These are phyloP conservation scores for Mellilla xanthometata DNA, from an alignment of 2,888 invertebrate species.

Conservation along the genomic window DNA sequence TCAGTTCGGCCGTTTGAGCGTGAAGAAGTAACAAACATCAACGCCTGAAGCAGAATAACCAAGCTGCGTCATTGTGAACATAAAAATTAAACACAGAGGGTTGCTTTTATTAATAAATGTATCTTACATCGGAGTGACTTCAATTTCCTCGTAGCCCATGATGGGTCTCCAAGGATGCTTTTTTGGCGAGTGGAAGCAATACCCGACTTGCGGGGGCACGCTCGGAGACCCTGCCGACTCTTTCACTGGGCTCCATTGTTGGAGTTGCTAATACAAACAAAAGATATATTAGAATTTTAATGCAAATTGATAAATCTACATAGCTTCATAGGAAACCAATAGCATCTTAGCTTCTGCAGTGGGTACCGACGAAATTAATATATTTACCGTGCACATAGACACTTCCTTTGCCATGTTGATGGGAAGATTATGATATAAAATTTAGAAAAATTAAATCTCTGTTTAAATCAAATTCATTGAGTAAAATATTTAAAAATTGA, in stretches of 20 bases:
- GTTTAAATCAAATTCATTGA: slow-evolving; percentile 24
- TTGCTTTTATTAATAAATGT: no score
- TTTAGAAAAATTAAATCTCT: slow-evolving; percentile 33
- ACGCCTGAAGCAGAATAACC: no score
- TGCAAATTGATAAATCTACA: no score
- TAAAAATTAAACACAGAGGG: no score
- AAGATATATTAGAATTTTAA: no score
- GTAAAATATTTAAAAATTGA: slow-evolving; percentile 29
- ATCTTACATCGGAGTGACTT: slow-evolving; percentile 87
- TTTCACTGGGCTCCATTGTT: slow-evolving; percentile 89
- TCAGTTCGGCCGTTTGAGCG: no score
- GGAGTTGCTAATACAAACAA: slow-evolving; percentile 84
- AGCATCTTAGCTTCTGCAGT: neutral
- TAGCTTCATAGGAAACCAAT: no score
- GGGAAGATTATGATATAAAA: slow-evolving; percentile 9
- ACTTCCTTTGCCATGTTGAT: slow-evolving; percentile 74
- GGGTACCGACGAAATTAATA: neutral
- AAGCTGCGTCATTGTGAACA: no score
- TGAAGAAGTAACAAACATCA: no score
- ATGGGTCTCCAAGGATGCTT: slow-evolving; percentile 92
- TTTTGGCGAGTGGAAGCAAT: slow-evolving; percentile 87
- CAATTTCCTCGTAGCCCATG: slow-evolving; percentile 89
- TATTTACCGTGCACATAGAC: slow-evolving; percentile 72
- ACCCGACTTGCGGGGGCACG: slow-evolving; percentile 85
- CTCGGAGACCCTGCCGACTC: slow-evolving; percentile 85